Evolutionary conservation across 2,113 vertebrate genomes (phyloP).

Genomic region (Platichthys stellatus): DNA sequence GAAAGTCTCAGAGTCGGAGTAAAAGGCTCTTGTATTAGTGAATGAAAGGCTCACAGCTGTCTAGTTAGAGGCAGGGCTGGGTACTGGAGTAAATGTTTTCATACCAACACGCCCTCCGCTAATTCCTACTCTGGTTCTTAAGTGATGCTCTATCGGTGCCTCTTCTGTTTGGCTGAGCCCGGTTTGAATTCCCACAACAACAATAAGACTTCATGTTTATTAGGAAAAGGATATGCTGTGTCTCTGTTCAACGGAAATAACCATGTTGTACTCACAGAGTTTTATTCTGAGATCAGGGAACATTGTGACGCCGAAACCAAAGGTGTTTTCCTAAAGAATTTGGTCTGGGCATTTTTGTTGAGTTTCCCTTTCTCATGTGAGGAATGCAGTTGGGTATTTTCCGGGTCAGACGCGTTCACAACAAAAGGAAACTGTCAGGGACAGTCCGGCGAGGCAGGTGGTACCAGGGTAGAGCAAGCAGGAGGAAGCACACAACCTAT

Average conservation of each 20-base stretch:
- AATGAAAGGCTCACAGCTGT: slow-evolving; percentile 32
- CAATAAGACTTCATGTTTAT: not conserved
- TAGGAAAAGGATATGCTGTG: not conserved
- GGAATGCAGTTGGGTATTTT: too few species aligned
- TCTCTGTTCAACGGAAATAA: not conserved
- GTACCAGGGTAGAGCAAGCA: too few species aligned
- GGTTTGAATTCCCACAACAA: not conserved
- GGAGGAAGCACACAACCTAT: too few species aligned
- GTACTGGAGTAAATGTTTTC: slow-evolving; percentile 20
- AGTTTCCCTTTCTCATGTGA: too few species aligned
- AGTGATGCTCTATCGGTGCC: not conserved
- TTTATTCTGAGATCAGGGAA: slow-evolving; percentile 12
- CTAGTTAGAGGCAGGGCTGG: slow-evolving; percentile 3
- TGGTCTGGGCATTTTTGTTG: too few species aligned
- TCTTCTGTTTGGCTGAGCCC: slow-evolving; percentile 7
- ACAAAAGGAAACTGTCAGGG: too few species aligned
- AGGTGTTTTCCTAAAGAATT: too few species aligned
- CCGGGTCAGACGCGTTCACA: too few species aligned
- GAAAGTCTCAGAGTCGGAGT: slow-evolving; percentile 21
- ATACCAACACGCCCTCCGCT: not conserved
- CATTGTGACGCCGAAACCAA: too few species aligned
- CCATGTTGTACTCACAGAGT: not conserved
- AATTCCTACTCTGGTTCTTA: slow-evolving; percentile 5
- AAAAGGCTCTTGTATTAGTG: slow-evolving; percentile 3
- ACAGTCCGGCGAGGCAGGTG: too few species aligned